Evolutionary conservation across 2,113 vertebrate genomes (phyloP).

Genomic region (Silurus asotus): DNA sequence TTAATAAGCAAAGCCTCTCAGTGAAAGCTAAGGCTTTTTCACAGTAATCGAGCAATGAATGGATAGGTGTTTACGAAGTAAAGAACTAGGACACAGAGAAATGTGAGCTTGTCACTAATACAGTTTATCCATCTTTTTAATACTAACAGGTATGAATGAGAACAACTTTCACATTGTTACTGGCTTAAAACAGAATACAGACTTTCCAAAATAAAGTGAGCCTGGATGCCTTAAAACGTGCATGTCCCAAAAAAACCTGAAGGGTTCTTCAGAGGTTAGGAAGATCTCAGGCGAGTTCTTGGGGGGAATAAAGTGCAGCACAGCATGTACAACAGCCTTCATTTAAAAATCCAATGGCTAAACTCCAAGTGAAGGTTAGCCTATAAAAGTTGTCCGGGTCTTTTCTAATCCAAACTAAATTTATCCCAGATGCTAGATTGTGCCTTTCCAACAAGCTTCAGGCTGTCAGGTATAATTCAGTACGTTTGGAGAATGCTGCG

Average conservation of each 20-base stretch:
- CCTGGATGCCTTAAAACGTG: background rate
- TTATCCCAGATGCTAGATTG: conserved; percentile 65
- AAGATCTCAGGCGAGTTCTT: conserved; percentile 13
- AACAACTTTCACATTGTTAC: conserved; percentile 4
- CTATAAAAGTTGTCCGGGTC: conserved; percentile 55
- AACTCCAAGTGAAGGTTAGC: conserved; percentile 49
- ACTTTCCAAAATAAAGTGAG: background rate
- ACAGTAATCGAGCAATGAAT: conserved; percentile 18
- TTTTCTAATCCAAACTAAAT: conserved; percentile 64
- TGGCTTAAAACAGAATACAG: background rate
- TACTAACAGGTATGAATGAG: background rate
- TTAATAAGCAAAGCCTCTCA: conserved; percentile 36
- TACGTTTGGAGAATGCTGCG: conserved; percentile 64
- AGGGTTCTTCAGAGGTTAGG: background rate
- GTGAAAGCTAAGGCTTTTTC: background rate
- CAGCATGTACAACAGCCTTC: conserved; percentile 20
- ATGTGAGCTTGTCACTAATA: conserved; percentile 7
- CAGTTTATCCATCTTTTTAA: background rate
- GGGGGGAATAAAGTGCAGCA: conserved; percentile 7
- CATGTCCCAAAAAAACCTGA: background rate
- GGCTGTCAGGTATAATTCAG: conserved; percentile 72
- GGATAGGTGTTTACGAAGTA: conserved; percentile 12
- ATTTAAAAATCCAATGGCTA: conserved; percentile 47
- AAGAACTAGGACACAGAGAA: conserved; percentile 14
- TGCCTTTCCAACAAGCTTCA: conserved; percentile 64